Evolutionary conservation across 2,888 invertebrate species (phyloP).

Genomic region (Eristalis intricaria): DNA sequence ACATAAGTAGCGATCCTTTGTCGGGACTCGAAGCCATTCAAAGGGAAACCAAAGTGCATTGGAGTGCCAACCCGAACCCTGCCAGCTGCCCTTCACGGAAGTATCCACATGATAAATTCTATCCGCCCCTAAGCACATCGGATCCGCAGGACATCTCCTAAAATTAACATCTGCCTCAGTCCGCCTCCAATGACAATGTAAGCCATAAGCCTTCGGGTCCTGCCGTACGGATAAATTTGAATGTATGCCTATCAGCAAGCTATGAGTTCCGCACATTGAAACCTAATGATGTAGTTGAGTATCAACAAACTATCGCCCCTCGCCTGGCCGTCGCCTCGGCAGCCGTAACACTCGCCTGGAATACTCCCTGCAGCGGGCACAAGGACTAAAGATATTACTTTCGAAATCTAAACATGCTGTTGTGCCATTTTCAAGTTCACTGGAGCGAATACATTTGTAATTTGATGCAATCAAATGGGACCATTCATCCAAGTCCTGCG

Average conservation of each 20-base stretch:
- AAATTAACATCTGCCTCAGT: slow-evolving; percentile 30
- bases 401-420: slow-evolving; percentile 66
- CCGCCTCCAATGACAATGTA: slow-evolving; percentile 16
- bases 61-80: slow-evolving; percentile 2
- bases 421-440: slow-evolving; percentile 68
- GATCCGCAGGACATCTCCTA: background rate
- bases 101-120: slow-evolving; percentile 31
- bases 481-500: slow-evolving; percentile 5
- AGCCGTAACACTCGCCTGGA: background rate
- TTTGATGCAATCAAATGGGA: slow-evolving; percentile 69
- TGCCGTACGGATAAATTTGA: slow-evolving; percentile 48
- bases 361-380: background rate
- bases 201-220: slow-evolving; percentile 14
- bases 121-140: background rate
- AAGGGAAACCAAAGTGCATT: slow-evolving; percentile 28
- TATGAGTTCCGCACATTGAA: slow-evolving; percentile 63
- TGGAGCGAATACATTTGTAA: slow-evolving; percentile 66
- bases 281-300: slow-evolving; percentile 59
- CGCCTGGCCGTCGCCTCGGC: background rate
- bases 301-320: background rate
- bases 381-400: slow-evolving; percentile 47
- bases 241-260: slow-evolving; percentile 57
- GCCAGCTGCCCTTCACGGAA: slow-evolving; percentile 23
- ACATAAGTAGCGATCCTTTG: background rate
- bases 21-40: slow-evolving; percentile 10